Evolutionary conservation across 2,888 invertebrate genomes (phyloP).

Genomic region (Acrocera orbiculus): DNA sequence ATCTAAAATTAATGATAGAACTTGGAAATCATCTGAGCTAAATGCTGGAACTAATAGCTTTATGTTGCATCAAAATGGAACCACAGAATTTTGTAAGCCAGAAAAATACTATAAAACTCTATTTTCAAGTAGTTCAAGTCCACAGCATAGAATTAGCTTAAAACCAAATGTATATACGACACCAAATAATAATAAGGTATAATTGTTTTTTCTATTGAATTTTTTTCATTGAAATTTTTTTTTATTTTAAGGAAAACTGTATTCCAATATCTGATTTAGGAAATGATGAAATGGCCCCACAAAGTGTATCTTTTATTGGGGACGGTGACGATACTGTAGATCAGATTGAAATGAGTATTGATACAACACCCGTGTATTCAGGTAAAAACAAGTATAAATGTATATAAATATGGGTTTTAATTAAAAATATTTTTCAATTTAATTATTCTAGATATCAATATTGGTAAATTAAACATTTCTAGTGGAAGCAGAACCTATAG

Average conservation of each 20-base stretch:
- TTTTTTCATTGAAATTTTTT: not conserved
- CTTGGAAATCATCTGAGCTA: slow-evolving; percentile 29
- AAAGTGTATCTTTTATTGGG: slow-evolving; percentile 83
- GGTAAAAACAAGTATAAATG: slow-evolving; percentile 18
- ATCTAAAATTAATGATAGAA: slow-evolving; percentile 26
- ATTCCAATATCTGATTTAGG: slow-evolving; percentile 32
- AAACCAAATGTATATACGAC: no score
- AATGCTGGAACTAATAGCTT: slow-evolving; percentile 29
- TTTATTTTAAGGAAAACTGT: slow-evolving; percentile 17
- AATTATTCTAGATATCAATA: slow-evolving; percentile 49
- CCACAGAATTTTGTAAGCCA: slow-evolving; percentile 38
- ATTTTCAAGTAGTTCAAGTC: slow-evolving; percentile 39
- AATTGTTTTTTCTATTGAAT: not conserved
- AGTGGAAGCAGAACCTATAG: slow-evolving; percentile 78
- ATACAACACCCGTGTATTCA: slow-evolving; percentile 22
- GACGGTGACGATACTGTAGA: slow-evolving; percentile 37
- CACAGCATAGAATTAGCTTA: slow-evolving; percentile 46
- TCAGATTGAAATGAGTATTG: slow-evolving; percentile 29
- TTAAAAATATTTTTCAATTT: no score
- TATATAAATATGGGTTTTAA: slow-evolving; percentile 15
- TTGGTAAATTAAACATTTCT: slow-evolving; percentile 64
- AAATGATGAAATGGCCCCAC: slow-evolving; percentile 75
- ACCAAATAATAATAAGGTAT: no score
- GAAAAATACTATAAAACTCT: slow-evolving; percentile 33
- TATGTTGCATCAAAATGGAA: slow-evolving; percentile 51